Percentiles rank a stretch among this genome's conserved stretches.
Conservation (phyloP, 2,797 vertebrate species). For the Discoglossus pictus region DNA sequence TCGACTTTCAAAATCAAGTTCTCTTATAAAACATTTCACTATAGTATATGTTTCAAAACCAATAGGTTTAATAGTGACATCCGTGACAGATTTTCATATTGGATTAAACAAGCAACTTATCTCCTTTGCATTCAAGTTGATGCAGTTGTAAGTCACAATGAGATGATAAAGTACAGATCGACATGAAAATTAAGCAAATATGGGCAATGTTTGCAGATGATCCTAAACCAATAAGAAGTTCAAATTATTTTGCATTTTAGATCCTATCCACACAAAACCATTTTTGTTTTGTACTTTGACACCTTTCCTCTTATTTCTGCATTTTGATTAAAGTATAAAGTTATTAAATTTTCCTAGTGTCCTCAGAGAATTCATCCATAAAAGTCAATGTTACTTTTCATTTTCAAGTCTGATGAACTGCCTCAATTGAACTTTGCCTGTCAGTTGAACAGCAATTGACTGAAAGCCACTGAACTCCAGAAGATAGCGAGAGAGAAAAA, state of each 20-base stretch:
- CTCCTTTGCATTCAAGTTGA: too few relatives aligned
- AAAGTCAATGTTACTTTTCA: slow-evolving; percentile 65
- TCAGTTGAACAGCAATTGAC: slow-evolving; percentile 50
- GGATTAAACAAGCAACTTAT: too few relatives aligned
- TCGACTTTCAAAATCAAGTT: too few relatives aligned
- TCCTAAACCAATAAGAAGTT: too few relatives aligned
- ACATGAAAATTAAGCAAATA: slow-evolving; percentile 17
- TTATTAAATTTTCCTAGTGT: slow-evolving; percentile 63
- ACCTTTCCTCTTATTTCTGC: slow-evolving; percentile 31
- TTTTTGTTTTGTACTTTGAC: slow-evolving; percentile 25
- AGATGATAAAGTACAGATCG: slow-evolving; percentile 6
- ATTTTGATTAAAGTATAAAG: slow-evolving; percentile 61
- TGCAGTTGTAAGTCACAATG: not conserved
- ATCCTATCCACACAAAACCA: not conserved
- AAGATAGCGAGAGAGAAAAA: slow-evolving; percentile 48
- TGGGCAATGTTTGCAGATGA: too few relatives aligned
- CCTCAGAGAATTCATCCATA: slow-evolving; percentile 51
- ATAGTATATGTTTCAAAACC: too few relatives aligned
- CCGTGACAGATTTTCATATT: too few relatives aligned
- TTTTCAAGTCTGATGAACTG: slow-evolving; percentile 66
- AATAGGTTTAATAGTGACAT: too few relatives aligned
- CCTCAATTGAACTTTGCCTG: slow-evolving; percentile 55
- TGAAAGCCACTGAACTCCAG: slow-evolving; percentile 49
- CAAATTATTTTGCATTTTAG: slow-evolving; percentile 34
- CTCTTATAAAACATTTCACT: too few relatives aligned